Evolutionary conservation across 2,888 invertebrate genomes (phyloP).

Genomic region (Tinea pellionella): DNA sequence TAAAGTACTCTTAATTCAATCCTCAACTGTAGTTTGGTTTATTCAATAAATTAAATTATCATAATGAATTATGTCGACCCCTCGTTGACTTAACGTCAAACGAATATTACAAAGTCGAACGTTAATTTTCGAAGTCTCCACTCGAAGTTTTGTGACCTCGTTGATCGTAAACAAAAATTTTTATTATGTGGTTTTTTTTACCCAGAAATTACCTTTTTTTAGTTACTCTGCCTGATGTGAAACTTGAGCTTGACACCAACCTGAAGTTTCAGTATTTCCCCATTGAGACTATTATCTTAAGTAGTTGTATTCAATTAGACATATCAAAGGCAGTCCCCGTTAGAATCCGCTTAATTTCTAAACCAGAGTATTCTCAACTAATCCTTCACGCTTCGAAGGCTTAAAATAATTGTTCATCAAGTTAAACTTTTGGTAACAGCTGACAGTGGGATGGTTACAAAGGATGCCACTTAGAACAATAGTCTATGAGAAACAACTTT

Average conservation of each 20-base stretch:
- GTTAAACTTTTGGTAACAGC: slow-evolving; percentile 3
- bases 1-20: slow-evolving; percentile 14
- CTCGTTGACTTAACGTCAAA: not conserved
- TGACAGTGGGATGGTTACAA: slow-evolving; percentile 3
- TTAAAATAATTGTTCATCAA: slow-evolving; percentile 4
- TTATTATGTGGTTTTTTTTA: no score
- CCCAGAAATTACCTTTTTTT: no score
- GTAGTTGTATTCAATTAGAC: not conserved
- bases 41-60: not conserved
- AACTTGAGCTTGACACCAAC: no score
- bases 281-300: not conserved
- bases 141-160: no score
- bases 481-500: not conserved
- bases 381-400: not conserved
- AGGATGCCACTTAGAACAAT: slow-evolving; percentile 8
- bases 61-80: not conserved
- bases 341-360: slow-evolving; percentile 3
- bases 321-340: not conserved
- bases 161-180: no score
- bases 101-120: not conserved
- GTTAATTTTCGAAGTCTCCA: no score
- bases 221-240: no score
- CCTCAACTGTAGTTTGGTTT: not conserved
- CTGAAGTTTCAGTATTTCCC: not conserved
- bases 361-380: not conserved